Evolutionary conservation across 2,113 vertebrate genomes (phyloP).

Genomic region (Eptesicus fuscus): DNA sequence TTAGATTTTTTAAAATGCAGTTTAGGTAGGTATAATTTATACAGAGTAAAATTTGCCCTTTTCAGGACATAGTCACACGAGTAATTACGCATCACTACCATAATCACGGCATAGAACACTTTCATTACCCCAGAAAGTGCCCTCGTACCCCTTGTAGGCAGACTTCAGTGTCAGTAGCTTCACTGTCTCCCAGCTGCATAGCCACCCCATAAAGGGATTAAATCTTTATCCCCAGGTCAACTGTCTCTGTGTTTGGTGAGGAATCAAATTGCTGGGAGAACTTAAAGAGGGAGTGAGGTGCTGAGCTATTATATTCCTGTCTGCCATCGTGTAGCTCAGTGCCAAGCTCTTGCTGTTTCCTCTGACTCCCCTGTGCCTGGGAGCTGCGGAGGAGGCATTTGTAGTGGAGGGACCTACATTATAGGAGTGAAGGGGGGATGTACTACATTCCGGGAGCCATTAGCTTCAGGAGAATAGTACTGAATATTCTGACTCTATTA

Average conservation of each 20-base stretch:
- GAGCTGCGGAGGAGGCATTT: not conserved
- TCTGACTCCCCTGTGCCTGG: not conserved
- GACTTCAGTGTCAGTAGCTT: not conserved
- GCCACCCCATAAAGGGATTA: not conserved
- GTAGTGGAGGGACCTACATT: not conserved
- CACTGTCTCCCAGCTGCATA: fast-evolving
- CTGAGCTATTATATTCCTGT: not conserved
- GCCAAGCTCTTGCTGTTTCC: not conserved
- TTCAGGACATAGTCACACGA: not conserved
- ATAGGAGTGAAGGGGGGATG: not conserved
- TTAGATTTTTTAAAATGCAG: not conserved
- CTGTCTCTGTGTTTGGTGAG: not conserved
- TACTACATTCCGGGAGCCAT: not conserved
- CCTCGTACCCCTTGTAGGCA: not conserved
- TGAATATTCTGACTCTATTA: not conserved
- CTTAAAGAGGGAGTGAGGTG: not conserved
- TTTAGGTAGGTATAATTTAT: not conserved
- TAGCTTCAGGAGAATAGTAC: not conserved
- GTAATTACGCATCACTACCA: not conserved
- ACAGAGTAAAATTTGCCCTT: not conserved
- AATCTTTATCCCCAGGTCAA: not conserved
- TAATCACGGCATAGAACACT: not conserved
- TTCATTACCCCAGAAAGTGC: not conserved
- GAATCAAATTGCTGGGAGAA: not conserved
- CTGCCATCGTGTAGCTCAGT: not conserved